A percentile compares a stretch with the other conserved stretches of the same genome.
These are phyloP conservation scores for Thryonomys swinderianus DNA, from an alignment of 2,113 vertebrate species.

Conservation along the genomic window DNA sequence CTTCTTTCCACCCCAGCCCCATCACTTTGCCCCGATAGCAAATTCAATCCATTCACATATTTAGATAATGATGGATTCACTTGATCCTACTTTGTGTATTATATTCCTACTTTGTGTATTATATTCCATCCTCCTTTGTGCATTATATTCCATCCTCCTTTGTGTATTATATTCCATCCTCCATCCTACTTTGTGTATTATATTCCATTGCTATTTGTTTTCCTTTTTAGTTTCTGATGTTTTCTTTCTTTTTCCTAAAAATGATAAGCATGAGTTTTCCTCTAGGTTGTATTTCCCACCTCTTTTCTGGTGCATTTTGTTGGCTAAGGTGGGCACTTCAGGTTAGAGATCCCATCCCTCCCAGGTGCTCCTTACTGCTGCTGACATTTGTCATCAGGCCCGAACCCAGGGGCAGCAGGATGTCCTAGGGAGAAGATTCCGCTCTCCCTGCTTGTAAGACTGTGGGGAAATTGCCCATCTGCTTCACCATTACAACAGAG, in stretches of 20 bases:
- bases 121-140: neutral
- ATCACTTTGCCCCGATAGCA: neutral
- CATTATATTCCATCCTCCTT: too few species aligned
- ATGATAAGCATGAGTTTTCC: neutral
- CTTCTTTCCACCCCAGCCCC: constrained; percentile 1
- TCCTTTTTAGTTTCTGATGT: neutral
- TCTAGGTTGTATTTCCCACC: neutral
- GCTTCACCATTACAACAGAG: neutral
- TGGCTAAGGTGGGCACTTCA: neutral
- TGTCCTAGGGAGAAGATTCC: neutral
- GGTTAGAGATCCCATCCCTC: neutral
- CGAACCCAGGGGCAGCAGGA: neutral
- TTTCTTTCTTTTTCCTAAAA: constrained; percentile 1
- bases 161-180: too few species aligned
- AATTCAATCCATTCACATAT: neutral
- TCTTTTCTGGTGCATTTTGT: neutral
- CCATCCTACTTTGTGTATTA: too few species aligned
- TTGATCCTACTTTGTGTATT: neutral
- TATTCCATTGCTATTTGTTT: neutral
- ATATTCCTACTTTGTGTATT: neutral
- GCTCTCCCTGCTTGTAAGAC: neutral
- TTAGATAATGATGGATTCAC: neutral
- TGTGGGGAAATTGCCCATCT: neutral
- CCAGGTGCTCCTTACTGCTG: too few species aligned
- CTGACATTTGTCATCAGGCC: neutral